These are phyloP conservation scores for Corythornis madagascariensis DNA, from an alignment of 2,113 vertebrate species.

Conservation along the genomic window DNA sequence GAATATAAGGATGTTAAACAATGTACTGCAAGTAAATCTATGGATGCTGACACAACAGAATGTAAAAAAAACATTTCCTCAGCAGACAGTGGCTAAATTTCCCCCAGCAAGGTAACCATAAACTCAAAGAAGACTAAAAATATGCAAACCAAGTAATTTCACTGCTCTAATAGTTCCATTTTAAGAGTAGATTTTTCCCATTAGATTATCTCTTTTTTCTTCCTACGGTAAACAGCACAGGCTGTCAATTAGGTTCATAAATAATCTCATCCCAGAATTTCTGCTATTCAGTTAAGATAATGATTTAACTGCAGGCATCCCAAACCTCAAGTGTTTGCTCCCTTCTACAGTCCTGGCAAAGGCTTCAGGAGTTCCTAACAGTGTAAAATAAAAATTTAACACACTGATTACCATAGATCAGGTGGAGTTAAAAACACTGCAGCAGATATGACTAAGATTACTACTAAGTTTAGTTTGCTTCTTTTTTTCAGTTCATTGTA, in stretches of 20 bases:
- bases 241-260: slow-evolving; percentile 25
- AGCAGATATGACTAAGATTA: not conserved
- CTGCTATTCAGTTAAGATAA: slow-evolving; percentile 27
- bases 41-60: slow-evolving; percentile 1
- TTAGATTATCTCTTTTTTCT: not conserved
- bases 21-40: not conserved
- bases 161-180: not conserved
- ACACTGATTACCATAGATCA: not conserved
- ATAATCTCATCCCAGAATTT: slow-evolving; percentile 23
- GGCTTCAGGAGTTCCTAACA: not conserved
- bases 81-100: slow-evolving; percentile 15
- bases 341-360: not conserved
- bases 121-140: slow-evolving; percentile 4
- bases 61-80: not conserved
- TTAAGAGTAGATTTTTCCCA: not conserved
- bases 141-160: slow-evolving; percentile 1
- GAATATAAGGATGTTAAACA: not conserved
- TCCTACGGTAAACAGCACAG: not conserved
- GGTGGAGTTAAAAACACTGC: not conserved
- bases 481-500: not conserved
- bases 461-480: not conserved
- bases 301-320: slow-evolving; percentile 28
- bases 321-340: not conserved
- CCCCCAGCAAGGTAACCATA: not conserved
- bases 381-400: not conserved